Percentiles rank a stretch among this genome's conserved stretches.
Conservation (phyloP, 2,888 invertebrate genomes). For the Parnassius glacialis region DNA sequence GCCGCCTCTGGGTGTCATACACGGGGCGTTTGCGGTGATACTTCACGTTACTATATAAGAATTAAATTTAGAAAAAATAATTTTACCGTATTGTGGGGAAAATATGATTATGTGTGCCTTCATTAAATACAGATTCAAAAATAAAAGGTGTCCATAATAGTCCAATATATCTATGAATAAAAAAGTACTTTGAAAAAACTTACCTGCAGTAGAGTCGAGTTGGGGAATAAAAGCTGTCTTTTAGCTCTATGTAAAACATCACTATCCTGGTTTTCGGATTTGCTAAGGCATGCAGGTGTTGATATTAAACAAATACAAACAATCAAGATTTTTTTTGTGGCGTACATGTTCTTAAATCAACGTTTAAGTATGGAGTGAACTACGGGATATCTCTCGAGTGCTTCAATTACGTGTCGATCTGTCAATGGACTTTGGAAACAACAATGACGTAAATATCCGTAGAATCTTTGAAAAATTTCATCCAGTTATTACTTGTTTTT, state of each 20-base stretch:
- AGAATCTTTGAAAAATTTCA: too few species aligned
- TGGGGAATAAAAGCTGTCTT: constrained; percentile 61
- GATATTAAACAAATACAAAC: constrained; percentile 3
- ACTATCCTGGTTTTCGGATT: constrained; percentile 35
- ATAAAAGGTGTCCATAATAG: too few species aligned
- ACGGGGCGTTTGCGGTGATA: too few species aligned
- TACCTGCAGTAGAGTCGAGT: constrained; percentile 60
- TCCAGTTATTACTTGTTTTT: too few species aligned
- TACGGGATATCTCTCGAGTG: constrained; percentile 12
- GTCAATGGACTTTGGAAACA: constrained; percentile 8
- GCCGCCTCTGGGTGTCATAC: too few species aligned
- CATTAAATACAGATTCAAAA: too few species aligned
- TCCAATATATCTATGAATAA: too few species aligned
- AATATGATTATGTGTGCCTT: too few species aligned
- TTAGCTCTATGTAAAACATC: constrained; percentile 44
- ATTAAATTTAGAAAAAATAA: too few species aligned
- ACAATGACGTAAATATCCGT: background rate
- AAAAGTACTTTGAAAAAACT: constrained; percentile 18
- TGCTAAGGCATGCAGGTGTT: constrained; percentile 32
- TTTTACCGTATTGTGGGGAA: too few species aligned
- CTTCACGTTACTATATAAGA: too few species aligned
- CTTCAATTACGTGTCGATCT: constrained; percentile 29
- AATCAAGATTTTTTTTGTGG: background rate
- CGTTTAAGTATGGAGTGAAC: constrained; percentile 28
- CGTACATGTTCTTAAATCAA: constrained; percentile 30